Conservation (phyloP, 2,797 vertebrate species). For the Pipistrellus pygmaeus region DNA sequence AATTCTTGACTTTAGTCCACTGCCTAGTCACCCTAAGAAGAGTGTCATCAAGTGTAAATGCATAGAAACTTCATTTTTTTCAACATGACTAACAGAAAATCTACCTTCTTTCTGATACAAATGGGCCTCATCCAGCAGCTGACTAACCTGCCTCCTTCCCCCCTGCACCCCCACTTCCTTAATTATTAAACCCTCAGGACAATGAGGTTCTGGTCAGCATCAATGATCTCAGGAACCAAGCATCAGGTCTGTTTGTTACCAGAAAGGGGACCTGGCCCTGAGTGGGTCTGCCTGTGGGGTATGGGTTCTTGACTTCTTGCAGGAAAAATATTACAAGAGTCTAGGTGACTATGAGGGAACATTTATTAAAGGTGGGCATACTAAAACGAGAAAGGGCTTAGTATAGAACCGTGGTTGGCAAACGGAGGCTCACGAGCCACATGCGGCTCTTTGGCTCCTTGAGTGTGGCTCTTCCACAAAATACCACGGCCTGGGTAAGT, state of each 20-base stretch:
- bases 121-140: not conserved
- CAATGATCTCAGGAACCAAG: not conserved
- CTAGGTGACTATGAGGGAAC: no score
- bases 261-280: no score
- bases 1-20: not conserved
- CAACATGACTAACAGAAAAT: not conserved
- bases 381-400: no score
- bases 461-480: no score
- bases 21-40: not conserved
- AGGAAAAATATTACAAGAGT: no score
- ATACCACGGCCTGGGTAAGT: no score
- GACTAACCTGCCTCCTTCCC: not conserved
- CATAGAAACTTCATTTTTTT: not conserved
- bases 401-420: no score
- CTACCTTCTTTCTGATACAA: not conserved
- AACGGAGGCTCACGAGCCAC: no score
- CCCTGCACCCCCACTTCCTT: not conserved
- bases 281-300: no score
- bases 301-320: no score
- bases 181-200: not conserved
- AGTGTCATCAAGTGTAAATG: not conserved
- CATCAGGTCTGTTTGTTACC: not conserved
- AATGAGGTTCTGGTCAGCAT: not conserved
- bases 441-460: no score
- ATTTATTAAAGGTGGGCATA: no score